These are phyloP conservation scores for Tangara arthus DNA, from an alignment of 2,797 vertebrate genomes.

Conservation along the genomic window DNA sequence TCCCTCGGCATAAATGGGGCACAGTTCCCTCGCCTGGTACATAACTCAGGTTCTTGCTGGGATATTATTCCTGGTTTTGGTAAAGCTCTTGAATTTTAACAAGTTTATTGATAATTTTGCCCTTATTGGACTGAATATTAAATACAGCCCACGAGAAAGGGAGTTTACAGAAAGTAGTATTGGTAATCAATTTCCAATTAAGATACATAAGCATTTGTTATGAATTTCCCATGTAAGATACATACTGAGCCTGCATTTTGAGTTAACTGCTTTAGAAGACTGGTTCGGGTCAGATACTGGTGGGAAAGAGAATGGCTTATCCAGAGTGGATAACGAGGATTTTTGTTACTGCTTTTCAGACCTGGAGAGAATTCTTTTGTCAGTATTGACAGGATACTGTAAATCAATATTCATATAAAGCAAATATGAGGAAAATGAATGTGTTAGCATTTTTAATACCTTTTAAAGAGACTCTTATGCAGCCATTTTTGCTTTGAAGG, in stretches of 20 bases:
- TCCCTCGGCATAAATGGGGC: background rate
- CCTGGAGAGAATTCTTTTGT: background rate
- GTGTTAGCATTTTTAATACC: background rate
- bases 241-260: too few species aligned
- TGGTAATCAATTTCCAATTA: background rate
- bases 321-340: rapidly evolving
- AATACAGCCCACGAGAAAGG: background rate
- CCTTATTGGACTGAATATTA: background rate
- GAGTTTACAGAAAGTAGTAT: background rate
- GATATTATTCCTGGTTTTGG: background rate
- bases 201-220: background rate
- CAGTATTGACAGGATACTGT: background rate
- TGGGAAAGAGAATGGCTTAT: background rate
- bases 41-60: rapidly evolving
- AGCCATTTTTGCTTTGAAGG: constrained; percentile 60
- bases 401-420: background rate
- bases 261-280: background rate
- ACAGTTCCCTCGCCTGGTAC: rapidly evolving
- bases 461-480: background rate
- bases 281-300: background rate
- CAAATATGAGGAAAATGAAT: background rate
- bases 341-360: background rate
- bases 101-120: background rate
- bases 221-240: too few species aligned
- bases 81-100: background rate